Evolutionary conservation across 2,113 vertebrate genomes (phyloP).

Genomic region (Cephalopterus ornatus): DNA sequence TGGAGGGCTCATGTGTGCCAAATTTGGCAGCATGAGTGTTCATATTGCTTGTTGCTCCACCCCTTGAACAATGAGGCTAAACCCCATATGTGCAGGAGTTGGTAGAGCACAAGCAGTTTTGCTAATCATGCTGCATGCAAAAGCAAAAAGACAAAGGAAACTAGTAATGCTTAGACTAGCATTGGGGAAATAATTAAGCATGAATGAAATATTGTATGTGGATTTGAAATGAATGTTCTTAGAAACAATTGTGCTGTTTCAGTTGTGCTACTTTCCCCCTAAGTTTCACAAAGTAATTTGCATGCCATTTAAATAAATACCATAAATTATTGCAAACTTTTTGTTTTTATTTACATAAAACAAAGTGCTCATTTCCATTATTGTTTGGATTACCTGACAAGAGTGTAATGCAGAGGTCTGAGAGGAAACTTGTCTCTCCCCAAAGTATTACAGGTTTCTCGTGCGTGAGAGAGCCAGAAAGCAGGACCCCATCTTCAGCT

Average conservation of each 20-base stretch:
- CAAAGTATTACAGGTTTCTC: neutral
- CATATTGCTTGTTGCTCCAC: conserved; percentile 38
- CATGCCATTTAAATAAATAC: conserved; percentile 60
- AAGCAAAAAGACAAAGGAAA: conserved; percentile 63
- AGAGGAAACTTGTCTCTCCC: neutral
- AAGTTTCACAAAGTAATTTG: conserved; percentile 57
- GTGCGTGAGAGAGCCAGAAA: accelerated
- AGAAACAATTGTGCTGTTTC: conserved; percentile 54
- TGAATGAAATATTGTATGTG: conserved; percentile 43
- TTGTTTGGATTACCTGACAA: conserved; percentile 12
- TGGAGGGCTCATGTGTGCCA: conserved; percentile 18
- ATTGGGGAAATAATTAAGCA: conserved; percentile 52
- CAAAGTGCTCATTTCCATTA: conserved; percentile 39
- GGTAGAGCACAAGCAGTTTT: conserved; percentile 9
- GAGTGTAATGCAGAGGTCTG: neutral
- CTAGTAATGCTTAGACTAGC: conserved; percentile 19
- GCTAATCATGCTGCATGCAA: conserved; percentile 44
- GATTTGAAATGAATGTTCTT: conserved; percentile 51
- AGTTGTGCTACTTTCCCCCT: conserved; percentile 1
- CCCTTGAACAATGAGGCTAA: conserved; percentile 58
- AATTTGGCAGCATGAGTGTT: conserved; percentile 40
- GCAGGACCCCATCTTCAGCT: neutral
- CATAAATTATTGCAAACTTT: conserved; percentile 36
- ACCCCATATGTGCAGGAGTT: conserved; percentile 36
- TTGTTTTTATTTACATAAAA: conserved; percentile 57